Percentiles rank a stretch among this genome's conserved stretches.
Evolutionary conservation across 2,113 vertebrate genomes (phyloP).

Genomic region (Tamias sibiricus): DNA sequence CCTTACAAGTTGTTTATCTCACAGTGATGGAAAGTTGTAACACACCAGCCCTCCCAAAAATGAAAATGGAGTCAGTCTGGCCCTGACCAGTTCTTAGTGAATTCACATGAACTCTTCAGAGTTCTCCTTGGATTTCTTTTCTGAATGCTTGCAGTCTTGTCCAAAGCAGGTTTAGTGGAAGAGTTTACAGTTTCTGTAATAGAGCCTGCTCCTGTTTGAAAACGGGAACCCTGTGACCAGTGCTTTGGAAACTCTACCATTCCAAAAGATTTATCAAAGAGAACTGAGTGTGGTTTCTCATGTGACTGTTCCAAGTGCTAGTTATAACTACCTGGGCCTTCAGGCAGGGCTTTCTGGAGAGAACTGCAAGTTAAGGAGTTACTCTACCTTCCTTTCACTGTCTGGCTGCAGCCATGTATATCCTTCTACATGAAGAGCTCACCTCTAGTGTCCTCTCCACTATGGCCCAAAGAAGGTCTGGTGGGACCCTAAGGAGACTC

Average conservation of each 20-base stretch:
- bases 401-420: background rate
- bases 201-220: background rate
- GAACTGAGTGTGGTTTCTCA: background rate
- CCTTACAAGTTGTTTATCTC: background rate
- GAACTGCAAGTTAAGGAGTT: background rate
- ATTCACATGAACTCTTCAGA: background rate
- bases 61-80: background rate
- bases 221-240: background rate
- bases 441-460: background rate
- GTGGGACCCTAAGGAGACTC: too few relatives aligned
- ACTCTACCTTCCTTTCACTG: background rate
- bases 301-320: background rate
- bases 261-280: background rate
- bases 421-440: background rate
- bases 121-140: background rate
- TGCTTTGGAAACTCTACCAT: background rate
- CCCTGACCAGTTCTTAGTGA: background rate
- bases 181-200: background rate
- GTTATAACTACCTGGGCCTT: background rate
- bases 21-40: background rate
- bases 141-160: background rate
- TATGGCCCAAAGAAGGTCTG: background rate
- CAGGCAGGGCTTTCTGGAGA: background rate
- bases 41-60: background rate
- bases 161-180: background rate